Base-by-base conservation (phyloP, 2,888 invertebrate species). In the Drosophila flavopinicola region DNA sequence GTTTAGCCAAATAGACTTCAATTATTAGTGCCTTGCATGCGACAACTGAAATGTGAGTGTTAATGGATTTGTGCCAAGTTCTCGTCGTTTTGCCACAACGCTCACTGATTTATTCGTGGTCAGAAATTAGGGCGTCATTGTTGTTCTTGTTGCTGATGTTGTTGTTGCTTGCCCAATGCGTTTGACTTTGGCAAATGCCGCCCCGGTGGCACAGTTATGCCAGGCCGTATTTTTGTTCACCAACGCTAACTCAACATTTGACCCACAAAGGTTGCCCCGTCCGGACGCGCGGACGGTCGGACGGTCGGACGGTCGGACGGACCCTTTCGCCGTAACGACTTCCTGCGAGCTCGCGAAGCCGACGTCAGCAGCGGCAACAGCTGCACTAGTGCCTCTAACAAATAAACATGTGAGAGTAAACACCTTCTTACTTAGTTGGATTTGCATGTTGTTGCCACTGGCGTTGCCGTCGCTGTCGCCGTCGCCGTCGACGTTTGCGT, bases 51-150 rank as follows among this genome's bases (percentile, higher is more conserved):
- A 68, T 65, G 65, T 35, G 56, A 73, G 73, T 87, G 85, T 71
- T 87, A 87, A 83, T 85, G 87, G 83, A 76, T 85, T 82, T 87
- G 85, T 87, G 83, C 83, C 85, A 83, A 83, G 85, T 87, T 87
- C 82, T 74, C 67, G 68, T 42, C 58, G 47, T 61, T 49, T 47
- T 25, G 52, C 35, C n/a, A 33, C 45, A 35, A 45, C 32, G 61
- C 44, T 54, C 58, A 49, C 72, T 87, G 78, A 87, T 85, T 83
- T 85, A 85, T 87, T 59, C 47, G 56, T 70, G 66, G 64, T 56
- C 58, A 59, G 17, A 68, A 82, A 75, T 60, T 53, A 51, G 80
- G 61, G 27, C 58, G 61, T 45, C 63, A 60, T 44, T 57, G 53
- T 57, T 60, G 45, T 10, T 30, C n/a, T n/a, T n/a, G 30, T 32